Evolutionary conservation across 1,140 invertebrate genomes (phyloP).

Genomic region (Hermetia illucens): DNA sequence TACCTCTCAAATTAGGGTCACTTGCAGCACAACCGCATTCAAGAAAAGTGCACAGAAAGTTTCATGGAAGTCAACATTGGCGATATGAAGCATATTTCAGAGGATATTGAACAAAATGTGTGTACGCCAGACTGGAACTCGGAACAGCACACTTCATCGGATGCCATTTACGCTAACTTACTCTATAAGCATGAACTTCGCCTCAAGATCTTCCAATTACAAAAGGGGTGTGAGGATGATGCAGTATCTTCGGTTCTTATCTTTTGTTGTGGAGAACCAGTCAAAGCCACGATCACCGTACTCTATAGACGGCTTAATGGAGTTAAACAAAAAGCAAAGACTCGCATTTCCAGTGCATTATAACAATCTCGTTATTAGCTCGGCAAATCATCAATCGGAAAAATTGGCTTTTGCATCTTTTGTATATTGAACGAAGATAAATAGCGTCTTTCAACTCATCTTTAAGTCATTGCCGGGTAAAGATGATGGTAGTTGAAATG

Average conservation of each 20-base stretch:
- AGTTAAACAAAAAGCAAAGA: no score
- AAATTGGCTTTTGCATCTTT: not conserved
- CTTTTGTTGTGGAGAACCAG: no score
- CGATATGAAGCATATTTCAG: no score
- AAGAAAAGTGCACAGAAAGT: not conserved
- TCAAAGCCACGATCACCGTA: no score
- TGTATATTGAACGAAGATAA: not conserved
- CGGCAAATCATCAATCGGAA: not conserved
- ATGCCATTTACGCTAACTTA: no score
- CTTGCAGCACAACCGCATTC: not conserved
- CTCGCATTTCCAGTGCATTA: not conserved
- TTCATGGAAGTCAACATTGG: no score
- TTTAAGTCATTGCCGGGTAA: not conserved
- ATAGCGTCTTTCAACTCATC: not conserved
- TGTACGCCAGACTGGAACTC: not conserved
- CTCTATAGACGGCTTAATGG: no score
- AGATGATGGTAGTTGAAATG: no score
- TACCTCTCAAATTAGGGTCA: not conserved
- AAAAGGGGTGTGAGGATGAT: no score
- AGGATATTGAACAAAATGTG: not conserved
- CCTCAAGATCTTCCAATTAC: no score
- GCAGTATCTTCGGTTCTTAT: no score
- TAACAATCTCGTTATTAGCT: conserved; percentile 1
- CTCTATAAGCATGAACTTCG: no score
- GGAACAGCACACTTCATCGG: not conserved